Evolutionary conservation across 1,140 invertebrate species (phyloP), one percentile per base, ranked within the genome.

Genomic region (Capitella teleta): DNA sequence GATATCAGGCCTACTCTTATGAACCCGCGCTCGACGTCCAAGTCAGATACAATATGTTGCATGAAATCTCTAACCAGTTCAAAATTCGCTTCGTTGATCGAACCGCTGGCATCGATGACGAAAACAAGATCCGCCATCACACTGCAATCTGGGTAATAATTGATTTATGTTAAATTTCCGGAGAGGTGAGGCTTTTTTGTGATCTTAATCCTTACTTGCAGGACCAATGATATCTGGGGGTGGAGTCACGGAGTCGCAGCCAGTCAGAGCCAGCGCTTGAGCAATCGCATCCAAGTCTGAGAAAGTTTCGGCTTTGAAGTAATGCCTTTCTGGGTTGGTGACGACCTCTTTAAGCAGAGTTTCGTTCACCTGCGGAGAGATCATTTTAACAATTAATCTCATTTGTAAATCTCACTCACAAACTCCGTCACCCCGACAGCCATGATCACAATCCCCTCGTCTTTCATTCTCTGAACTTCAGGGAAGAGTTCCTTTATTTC

Each of bases 41-140:
- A 23, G 5, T 34, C 21, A 41, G 19, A 21, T n/a, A 53, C 23
- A 18, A 53, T 26, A 2, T 8, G 28, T 16, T 2, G 30, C 19
- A 41, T 41, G 52, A 49, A 53, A 3, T 40, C 38, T 23, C 30
- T 36, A 12, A 53, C 8, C 26, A 38, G 48, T 3, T 14, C 2
- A 32, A 53, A 53, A 8, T 41, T 18, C 0, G 48, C 19, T 5
- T 48, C 14, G 5, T 38, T 25, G 28, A 53, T 49, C 25, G 46
- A 49, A 16, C 52, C 52, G 2, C 46, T 49, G 8, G 28, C 40
- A 32, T 53, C 52, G 32, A 53, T 6, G 18, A 36, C 52, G 40
- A 53, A 53, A 4, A 53, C 32, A 1, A 53, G n/a, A 30, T 53
- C 52, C 10, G 30, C 28, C 34, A 21, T 30, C 2, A 26, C 45